Base-by-base conservation (phyloP, 2,113 vertebrate genomes). In the Upupa epops region DNA sequence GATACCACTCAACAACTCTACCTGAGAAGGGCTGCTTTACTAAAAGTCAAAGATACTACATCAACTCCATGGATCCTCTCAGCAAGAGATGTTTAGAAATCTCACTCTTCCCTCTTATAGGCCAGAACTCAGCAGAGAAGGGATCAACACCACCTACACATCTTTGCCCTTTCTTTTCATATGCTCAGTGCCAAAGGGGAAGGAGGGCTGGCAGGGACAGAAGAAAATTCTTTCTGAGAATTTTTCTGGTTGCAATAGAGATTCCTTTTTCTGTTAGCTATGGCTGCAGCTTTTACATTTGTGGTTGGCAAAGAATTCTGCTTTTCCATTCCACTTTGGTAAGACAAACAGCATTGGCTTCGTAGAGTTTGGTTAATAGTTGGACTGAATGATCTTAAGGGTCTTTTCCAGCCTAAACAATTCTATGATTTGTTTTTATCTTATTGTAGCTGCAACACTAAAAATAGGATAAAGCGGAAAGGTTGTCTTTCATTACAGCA, bases 1-100 rank as follows among this genome's bases (percentile, higher is more conserved):
- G 3, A 17, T 26, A 48, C 11, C 5, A 1, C 36, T 29, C 51
- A 28, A 32, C 59, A 25, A 11, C 17, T 68, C 8, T 4, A 6
- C 9, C 28, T 0, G 0, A 56, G 16, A 75, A 54, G n/a, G 17
- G 31, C 0, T 56, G 11, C 3, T 29, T 34, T n/a, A 36, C 25
- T 17, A 66, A 54, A 42, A 42, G 40, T 42, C n/a, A 42, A 42
- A 42, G 15, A 55, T 2, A 10, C 20, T 75, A 13, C 48, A 63
- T 8, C 5, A 36, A 16, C 60, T 52, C 54, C 25, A 46, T 0
- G 16, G 25, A 71, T 19, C 2, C 3, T 4, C 31, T 52, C 31
- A 65, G 49, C 31, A 7, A 3, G 37, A 75, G 18, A 72, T 48
- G 26, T 31, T 76, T 37, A 31, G 31, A 74, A 86, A 73, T 13